A percentile compares a stretch with the other conserved stretches of the same genome.
Conservation (phyloP, 2,797 vertebrate genomes). For the Argya squamiceps region DNA sequence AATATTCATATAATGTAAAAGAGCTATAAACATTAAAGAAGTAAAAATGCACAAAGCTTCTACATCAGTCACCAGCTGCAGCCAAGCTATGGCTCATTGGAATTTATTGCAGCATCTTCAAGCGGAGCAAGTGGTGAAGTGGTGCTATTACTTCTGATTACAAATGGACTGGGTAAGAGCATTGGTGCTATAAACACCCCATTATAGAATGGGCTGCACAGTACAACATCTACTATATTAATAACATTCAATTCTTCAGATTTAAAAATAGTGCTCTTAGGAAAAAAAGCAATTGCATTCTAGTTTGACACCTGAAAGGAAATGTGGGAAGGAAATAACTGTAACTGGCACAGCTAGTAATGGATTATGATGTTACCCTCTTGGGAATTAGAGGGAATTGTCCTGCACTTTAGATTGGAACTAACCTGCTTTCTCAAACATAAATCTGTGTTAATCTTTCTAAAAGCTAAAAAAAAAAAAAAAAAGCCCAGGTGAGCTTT, state of each 20-base stretch:
- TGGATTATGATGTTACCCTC: conserved; percentile 36
- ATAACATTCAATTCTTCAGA: conserved; percentile 1
- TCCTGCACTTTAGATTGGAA: conserved; percentile 14
- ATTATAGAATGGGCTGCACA: conserved; percentile 14
- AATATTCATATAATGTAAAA: conserved; percentile 32
- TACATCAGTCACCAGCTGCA: conserved; percentile 32
- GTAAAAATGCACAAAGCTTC: conserved; percentile 26
- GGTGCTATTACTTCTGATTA: conserved; percentile 56
- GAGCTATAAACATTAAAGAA: conserved; percentile 54
- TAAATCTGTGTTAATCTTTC: neutral
- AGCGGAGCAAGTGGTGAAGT: conserved; percentile 36
- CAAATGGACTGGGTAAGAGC: conserved; percentile 43
- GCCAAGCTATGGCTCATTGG: neutral
- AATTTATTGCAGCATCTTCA: conserved; percentile 55
- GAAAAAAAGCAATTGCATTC: conserved; percentile 35
- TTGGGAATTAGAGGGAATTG: neutral
- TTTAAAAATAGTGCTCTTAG: conserved; percentile 47
- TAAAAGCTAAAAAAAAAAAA: neutral
- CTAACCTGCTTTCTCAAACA: neutral
- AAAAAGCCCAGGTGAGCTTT: neutral
- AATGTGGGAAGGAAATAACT: conserved; percentile 58
- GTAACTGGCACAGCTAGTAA: conserved; percentile 53
- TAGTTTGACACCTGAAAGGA: conserved; percentile 50
- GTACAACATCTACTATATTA: conserved; percentile 37
- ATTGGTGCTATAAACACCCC: conserved; percentile 17